Percentiles rank a stretch among this genome's conserved stretches.
Evolutionary conservation across 2,888 invertebrate genomes (phyloP).

Genomic region (Aphrophora alni): DNA sequence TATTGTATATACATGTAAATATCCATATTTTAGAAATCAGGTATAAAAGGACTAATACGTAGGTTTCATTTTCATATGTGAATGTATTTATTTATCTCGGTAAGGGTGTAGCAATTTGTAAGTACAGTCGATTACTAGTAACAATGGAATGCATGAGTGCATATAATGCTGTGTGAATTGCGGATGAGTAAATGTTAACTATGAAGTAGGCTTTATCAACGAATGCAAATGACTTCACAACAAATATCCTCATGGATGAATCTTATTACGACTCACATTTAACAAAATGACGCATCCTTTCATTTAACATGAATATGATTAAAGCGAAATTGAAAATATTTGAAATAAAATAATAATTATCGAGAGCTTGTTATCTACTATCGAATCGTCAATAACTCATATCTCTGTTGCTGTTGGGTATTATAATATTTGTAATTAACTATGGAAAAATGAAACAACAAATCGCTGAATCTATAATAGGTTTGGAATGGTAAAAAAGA

Average conservation of each 20-base stretch:
- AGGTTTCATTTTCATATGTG: not conserved
- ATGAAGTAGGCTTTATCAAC: not conserved
- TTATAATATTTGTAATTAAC: not conserved
- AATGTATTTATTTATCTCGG: not conserved
- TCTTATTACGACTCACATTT: too few species aligned
- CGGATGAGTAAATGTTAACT: not conserved
- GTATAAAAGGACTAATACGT: too few species aligned
- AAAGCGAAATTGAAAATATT: not conserved
- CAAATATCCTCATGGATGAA: not conserved
- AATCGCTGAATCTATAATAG: not conserved
- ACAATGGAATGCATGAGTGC: not conserved
- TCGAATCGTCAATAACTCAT: not conserved
- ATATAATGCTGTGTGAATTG: not conserved
- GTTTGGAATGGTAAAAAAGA: not conserved
- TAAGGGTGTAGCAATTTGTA: not conserved
- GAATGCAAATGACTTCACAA: not conserved
- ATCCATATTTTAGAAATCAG: too few species aligned
- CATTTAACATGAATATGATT: not conserved
- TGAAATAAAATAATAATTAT: not conserved
- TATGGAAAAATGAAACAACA: not conserved
- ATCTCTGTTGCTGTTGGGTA: not conserved
- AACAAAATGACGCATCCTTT: not conserved
- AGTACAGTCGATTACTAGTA: not conserved
- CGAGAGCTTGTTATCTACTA: not conserved
- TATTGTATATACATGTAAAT: too few species aligned